Evolutionary conservation across 2,797 vertebrate genomes (phyloP).

Genomic region (Chelidonichthys spinosus): DNA sequence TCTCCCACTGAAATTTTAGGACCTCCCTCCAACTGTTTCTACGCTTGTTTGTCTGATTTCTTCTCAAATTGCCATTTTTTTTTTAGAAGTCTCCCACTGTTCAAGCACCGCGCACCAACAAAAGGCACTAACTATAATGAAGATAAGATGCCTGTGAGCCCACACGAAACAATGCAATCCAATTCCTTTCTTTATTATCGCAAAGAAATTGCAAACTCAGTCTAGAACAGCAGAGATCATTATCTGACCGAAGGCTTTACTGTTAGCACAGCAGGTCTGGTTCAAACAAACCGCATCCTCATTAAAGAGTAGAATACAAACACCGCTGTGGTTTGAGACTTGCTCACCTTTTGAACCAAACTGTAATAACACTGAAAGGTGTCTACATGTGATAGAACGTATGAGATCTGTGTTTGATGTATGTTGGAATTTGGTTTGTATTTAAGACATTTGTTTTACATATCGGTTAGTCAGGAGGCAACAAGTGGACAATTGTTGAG

Average conservation of each 20-base stretch:
- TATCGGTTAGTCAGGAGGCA: background rate
- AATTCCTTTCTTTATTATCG: background rate
- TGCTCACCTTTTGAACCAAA: slow-evolving; percentile 5
- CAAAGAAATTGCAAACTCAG: background rate
- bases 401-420: background rate
- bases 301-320: background rate
- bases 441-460: background rate
- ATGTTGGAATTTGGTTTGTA: background rate
- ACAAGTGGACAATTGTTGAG: background rate
- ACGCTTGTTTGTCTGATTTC: background rate
- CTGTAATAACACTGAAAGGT: slow-evolving; percentile 10
- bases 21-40: too few relatives aligned
- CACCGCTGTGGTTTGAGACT: slow-evolving; percentile 10
- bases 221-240: background rate
- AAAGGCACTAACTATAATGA: background rate
- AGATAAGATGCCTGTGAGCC: slow-evolving; percentile 7
- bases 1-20: background rate
- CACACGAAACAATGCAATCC: background rate
- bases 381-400: slow-evolving; percentile 26
- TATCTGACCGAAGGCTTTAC: background rate
- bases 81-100: background rate
- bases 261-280: background rate
- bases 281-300: background rate
- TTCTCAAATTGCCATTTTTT: slow-evolving; percentile 9
- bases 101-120: slow-evolving; percentile 7